These are phyloP conservation scores for Oncorhynchus tshawytscha DNA, from an alignment of 2,113 vertebrate genomes.

Conservation along the genomic window DNA sequence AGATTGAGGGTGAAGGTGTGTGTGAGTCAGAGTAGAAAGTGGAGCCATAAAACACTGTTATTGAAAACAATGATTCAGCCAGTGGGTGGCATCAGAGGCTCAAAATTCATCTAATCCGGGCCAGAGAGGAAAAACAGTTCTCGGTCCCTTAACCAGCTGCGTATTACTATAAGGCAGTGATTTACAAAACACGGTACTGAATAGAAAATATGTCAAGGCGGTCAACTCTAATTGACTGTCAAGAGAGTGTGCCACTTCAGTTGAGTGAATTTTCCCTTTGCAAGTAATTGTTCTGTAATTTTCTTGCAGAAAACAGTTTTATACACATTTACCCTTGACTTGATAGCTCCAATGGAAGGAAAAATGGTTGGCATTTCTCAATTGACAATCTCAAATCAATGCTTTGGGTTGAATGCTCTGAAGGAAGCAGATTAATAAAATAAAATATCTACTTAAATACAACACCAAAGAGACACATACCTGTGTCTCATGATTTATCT, in stretches of 20 bases:
- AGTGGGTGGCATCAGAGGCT: neutral
- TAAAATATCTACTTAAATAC: neutral
- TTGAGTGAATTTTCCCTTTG: neutral
- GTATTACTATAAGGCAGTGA: neutral
- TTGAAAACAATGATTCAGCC: neutral
- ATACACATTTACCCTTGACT: neutral
- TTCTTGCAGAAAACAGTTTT: neutral
- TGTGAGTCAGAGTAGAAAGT: slow-evolving; percentile 1
- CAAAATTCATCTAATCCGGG: neutral
- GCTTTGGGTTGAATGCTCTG: neutral
- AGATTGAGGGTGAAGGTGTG: neutral
- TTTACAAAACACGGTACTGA: no score
- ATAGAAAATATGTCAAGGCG: no score
- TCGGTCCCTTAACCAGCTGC: neutral
- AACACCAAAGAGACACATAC: neutral
- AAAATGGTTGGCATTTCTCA: neutral
- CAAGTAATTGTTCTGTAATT: neutral
- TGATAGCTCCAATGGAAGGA: neutral
- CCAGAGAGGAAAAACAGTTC: neutral
- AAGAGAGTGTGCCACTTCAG: neutral
- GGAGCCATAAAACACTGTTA: neutral
- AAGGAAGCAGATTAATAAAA: neutral
- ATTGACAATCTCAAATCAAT: neutral
- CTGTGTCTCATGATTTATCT: neutral
- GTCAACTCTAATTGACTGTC: neutral